Evolutionary conservation across 2,797 vertebrate genomes (phyloP).

Genomic region (Rhabdophis nuchalis): DNA sequence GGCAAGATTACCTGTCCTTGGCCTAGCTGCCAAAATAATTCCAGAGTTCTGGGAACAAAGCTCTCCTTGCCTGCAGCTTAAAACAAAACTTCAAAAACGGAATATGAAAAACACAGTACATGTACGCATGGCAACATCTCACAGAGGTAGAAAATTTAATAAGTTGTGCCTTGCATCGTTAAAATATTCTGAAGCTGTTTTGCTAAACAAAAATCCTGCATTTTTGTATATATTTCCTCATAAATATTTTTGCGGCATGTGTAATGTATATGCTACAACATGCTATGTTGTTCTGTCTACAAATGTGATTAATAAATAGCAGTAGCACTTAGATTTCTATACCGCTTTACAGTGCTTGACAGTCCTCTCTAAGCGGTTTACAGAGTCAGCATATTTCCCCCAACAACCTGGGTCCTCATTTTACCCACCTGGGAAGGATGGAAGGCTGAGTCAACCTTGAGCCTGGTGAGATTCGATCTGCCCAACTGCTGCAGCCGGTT

Average conservation of each 20-base stretch:
- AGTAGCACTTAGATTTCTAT: too few species aligned
- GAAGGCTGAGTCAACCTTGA: too few species aligned
- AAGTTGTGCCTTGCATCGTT: not conserved
- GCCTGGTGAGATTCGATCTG: too few species aligned
- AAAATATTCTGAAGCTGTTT: not conserved
- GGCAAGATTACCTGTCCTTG: not conserved
- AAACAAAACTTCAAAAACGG: not conserved
- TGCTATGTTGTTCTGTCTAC: not conserved
- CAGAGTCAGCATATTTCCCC: too few species aligned
- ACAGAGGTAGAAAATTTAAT: not conserved
- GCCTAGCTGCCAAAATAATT: not conserved
- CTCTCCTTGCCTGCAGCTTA: not conserved
- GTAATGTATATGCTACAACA: not conserved
- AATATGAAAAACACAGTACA: too few species aligned
- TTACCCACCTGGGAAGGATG: too few species aligned
- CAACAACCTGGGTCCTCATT: too few species aligned
- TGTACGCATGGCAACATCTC: not conserved
- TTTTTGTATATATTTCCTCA: not conserved
- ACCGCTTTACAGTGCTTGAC: too few species aligned
- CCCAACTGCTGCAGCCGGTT: too few species aligned
- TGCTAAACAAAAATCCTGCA: not conserved
- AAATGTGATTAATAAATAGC: not conserved
- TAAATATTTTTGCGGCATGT: not conserved
- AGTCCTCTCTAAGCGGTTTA: too few species aligned
- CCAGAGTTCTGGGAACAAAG: not conserved